phyloP scores from a whole-genome alignment of 2,797 vertebrate genomes.

The Craterocephalus amniculus region DNA sequence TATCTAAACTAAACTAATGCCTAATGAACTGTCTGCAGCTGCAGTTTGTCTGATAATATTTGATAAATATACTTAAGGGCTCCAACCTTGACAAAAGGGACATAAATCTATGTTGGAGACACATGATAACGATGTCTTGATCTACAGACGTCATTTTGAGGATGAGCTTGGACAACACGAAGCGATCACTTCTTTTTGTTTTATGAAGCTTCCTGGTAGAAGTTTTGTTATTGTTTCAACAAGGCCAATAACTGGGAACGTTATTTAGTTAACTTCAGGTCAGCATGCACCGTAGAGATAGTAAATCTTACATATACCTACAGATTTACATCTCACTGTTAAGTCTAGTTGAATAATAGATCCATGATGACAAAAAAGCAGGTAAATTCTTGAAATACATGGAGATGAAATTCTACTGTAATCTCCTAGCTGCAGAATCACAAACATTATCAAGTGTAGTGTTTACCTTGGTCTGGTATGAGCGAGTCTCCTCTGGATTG shows the following conservation, averaged over 20 bases:
- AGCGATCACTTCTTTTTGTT: not conserved
- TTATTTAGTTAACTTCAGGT: not conserved
- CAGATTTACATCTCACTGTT: not conserved
- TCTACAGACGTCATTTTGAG: not conserved
- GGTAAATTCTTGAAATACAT: not conserved
- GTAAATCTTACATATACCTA: not conserved
- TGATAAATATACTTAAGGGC: not conserved
- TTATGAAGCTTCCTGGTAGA: not conserved
- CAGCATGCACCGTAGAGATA: not conserved
- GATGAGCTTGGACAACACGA: not conserved
- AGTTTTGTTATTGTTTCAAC: not conserved
- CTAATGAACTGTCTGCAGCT: not conserved
- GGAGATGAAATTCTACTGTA: not conserved
- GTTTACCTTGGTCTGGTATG: conserved; percentile 87
- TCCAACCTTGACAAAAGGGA: conserved; percentile 8
- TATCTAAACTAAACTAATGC: not conserved
- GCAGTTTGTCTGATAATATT: not conserved
- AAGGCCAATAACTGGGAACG: conserved; percentile 4
- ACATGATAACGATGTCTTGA: conserved; percentile 12
- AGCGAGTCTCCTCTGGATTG: conserved; percentile 86
- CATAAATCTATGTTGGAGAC: not conserved
- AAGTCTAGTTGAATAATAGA: not conserved
- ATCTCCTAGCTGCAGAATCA: not conserved
- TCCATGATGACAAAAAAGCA: not conserved
- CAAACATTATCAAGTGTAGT: not conserved